A percentile compares a stretch with the other conserved stretches of the same genome.
Conservation (phyloP, 2,113 vertebrate species). For the Meriones unguiculatus region DNA sequence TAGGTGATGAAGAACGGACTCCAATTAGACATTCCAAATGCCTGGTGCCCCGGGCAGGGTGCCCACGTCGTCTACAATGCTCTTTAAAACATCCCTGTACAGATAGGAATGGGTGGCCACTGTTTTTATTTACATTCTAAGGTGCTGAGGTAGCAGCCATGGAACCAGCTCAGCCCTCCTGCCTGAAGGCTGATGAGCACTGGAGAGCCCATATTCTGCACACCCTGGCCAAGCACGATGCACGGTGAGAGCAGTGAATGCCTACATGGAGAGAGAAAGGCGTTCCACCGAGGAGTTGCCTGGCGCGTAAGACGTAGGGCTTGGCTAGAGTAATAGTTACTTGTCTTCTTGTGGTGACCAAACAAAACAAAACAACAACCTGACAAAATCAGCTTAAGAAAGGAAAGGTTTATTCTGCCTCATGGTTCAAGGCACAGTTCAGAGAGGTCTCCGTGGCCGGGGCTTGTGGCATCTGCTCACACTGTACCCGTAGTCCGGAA, state of each 20-base stretch:
- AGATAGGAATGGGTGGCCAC: not conserved
- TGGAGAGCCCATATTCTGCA: not conserved
- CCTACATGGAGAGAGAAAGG: not conserved
- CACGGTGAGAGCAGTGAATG: fast-evolving
- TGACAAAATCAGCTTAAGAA: not conserved
- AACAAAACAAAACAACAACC: no score
- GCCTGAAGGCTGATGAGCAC: not conserved
- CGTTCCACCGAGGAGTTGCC: not conserved
- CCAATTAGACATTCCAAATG: not conserved
- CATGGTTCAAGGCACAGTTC: not conserved
- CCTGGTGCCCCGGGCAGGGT: not conserved
- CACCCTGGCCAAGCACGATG: not conserved
- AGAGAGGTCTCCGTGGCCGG: not conserved
- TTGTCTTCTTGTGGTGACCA: not conserved
- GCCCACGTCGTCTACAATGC: not conserved
- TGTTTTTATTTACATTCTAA: not conserved
- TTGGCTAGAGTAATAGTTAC: not conserved
- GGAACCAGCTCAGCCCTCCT: not conserved
- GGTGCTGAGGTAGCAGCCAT: not conserved
- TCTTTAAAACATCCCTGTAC: not conserved
- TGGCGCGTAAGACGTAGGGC: no score
- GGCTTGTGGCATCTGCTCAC: no score
- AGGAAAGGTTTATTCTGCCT: not conserved
- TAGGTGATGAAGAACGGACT: not conserved
- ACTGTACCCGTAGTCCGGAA: not conserved